Percentiles rank a stretch among this genome's conserved stretches.
phyloP scores from a whole-genome alignment of 53 echinoderm and acorn worm genomes.

The Holothuria leucospilota region DNA sequence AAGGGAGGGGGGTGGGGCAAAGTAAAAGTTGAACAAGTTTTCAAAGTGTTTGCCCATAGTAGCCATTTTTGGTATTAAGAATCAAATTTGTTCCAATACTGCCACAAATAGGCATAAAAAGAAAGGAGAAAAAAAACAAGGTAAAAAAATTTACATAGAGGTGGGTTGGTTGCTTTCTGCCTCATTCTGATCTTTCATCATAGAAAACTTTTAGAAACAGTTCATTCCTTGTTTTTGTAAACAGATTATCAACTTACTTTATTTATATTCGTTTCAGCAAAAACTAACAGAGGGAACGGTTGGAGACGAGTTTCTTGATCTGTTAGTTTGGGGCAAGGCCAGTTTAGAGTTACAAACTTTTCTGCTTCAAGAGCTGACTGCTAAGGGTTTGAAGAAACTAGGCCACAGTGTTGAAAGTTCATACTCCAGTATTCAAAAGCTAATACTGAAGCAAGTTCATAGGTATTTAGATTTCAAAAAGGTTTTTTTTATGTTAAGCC shows the following conservation, averaged over 20 bases:
- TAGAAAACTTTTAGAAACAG: background rate
- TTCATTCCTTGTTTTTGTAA: background rate
- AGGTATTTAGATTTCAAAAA: slow-evolving; percentile 54
- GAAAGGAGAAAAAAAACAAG: too few relatives aligned
- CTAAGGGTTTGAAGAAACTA: slow-evolving; percentile 96
- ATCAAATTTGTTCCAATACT: too few relatives aligned
- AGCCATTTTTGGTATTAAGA: too few relatives aligned
- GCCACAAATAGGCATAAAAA: too few relatives aligned
- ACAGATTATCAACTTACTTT: background rate
- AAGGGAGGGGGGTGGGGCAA: too few relatives aligned
- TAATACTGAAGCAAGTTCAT: slow-evolving; percentile 91
- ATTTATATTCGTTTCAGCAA: slow-evolving; percentile 57
- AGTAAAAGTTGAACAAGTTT: too few relatives aligned
- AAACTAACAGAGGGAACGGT: slow-evolving; percentile 80
- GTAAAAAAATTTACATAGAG: too few relatives aligned
- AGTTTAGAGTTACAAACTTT: slow-evolving; percentile 95
- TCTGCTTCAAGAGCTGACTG: slow-evolving; percentile 92
- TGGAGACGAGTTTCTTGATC: slow-evolving; percentile 93
- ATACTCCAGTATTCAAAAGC: slow-evolving; percentile 94
- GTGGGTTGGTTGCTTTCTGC: too few relatives aligned
- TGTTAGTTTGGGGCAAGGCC: slow-evolving; percentile 95
- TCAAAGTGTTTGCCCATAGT: too few relatives aligned
- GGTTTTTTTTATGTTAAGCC: background rate
- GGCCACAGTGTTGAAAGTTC: slow-evolving; percentile 97
- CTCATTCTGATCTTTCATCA: too few relatives aligned